Evolutionary conservation across 2,888 invertebrate species (phyloP), one percentile per base, ranked within the genome.

Genomic region (Tholera decimalis): DNA sequence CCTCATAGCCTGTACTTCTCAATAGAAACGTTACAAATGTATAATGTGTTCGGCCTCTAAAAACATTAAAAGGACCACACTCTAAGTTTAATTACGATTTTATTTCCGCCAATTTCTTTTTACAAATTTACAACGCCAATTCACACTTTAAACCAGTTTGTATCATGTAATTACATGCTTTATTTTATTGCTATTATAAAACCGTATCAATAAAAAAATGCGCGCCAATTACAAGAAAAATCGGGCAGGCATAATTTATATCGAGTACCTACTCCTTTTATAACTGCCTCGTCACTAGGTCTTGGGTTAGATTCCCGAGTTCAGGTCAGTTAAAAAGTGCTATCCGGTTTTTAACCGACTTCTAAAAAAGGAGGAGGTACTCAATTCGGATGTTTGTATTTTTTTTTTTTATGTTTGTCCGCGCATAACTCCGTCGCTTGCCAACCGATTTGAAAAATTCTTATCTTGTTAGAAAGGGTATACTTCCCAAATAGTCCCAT

Each of bases 191-290:
- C 30, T 3, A 18, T 47, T 37, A 43, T 35, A 69, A 68, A 73
- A 49, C 41, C 33, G 33, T 53, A 56, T 56, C 41, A 74, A 58
- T 71, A 43, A 73, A 49, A 13, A 33, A 68, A 28, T 51, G 13
- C 33, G 46, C 24, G 35, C 56, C 54, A 62, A 75, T 75, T 50
- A 73, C 13, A 44, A 33, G 13, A 13, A 46, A 74, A 64, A 18
- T 41, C 46, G 46, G 60, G 41, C 51, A 47, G 9, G 18, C 30
- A 54, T 57, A 20, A 64, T 69, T 63, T 41, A 63, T 58, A 55
- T 35, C 15, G 11, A 24, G 2, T 20, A 41, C 8, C 20, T 5
- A 13, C n/a, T n/a, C n/a, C n/a, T n/a, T n/a, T n/a, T n/a, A n/a
- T n/a, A n/a, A n/a, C n/a, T n/a, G n/a, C n/a, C n/a, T n/a, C n/a